These are phyloP conservation scores for Caracal caracal DNA, from an alignment of 2,113 vertebrate genomes.

Conservation along the genomic window DNA sequence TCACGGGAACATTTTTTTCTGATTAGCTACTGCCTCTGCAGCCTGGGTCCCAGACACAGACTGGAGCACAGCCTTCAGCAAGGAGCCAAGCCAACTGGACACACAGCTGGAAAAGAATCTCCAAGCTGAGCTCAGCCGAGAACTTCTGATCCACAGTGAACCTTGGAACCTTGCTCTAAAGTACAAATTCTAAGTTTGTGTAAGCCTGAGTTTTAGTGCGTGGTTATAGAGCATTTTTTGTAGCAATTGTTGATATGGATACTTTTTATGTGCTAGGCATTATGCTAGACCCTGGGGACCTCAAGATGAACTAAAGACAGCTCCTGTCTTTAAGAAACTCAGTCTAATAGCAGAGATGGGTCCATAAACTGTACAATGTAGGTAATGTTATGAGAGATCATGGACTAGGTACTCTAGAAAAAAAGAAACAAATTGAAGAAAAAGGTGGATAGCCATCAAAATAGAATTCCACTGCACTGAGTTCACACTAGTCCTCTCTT, in stretches of 20 bases:
- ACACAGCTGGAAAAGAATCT: neutral
- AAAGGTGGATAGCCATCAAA: neutral
- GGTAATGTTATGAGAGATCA: neutral
- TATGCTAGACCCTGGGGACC: neutral
- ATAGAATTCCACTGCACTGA: neutral
- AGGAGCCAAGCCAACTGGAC: neutral
- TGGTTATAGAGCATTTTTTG: neutral
- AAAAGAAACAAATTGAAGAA: neutral
- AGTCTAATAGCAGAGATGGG: neutral
- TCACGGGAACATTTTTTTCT: neutral
- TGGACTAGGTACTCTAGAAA: neutral
- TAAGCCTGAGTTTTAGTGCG: neutral
- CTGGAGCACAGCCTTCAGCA: neutral
- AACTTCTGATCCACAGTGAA: neutral
- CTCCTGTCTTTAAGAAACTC: neutral
- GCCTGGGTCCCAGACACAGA: neutral
- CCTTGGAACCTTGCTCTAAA: neutral
- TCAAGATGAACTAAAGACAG: neutral
- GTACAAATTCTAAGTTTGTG: neutral
- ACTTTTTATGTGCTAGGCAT: neutral
- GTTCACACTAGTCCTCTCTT: neutral
- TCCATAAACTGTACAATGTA: neutral
- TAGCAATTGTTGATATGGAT: neutral
- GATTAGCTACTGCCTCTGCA: neutral
- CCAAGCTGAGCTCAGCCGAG: neutral